A percentile compares a stretch with the other conserved stretches of the same genome.
Conservation (phyloP, 2,113 vertebrate species). For the Myiagra hebetior region DNA sequence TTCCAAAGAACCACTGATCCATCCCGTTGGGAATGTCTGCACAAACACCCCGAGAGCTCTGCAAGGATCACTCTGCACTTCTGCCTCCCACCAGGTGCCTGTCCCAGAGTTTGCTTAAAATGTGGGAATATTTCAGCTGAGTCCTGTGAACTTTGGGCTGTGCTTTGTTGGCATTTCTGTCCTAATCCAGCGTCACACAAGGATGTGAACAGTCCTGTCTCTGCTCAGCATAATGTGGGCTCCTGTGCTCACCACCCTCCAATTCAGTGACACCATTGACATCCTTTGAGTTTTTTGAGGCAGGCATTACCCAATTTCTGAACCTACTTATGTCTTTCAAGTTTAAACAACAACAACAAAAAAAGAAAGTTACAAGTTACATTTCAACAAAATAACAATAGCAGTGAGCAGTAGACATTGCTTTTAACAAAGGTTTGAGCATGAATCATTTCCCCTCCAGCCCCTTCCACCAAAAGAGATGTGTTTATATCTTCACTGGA, state of each 20-base stretch:
- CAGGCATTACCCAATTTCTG: neutral
- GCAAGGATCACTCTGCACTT: neutral
- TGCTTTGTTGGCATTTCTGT: neutral
- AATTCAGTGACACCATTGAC: neutral
- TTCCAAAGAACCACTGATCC: neutral
- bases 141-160: neutral
- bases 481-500: neutral
- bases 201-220: neutral
- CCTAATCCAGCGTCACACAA: neutral
- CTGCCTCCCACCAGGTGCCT: neutral
- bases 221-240: neutral
- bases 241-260: neutral
- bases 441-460: slow-evolving; percentile 20
- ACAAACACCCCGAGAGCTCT: neutral
- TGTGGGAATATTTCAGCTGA: neutral
- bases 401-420: neutral
- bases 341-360: neutral
- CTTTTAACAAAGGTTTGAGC: neutral
- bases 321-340: neutral
- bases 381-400: slow-evolving; percentile 13
- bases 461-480: neutral
- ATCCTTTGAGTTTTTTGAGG: neutral
- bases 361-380: neutral
- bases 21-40: neutral
- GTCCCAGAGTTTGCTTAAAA: neutral